These are phyloP conservation scores for Nephotettix cincticeps DNA, from an alignment of 1,140 invertebrate species.

Conservation along the genomic window DNA sequence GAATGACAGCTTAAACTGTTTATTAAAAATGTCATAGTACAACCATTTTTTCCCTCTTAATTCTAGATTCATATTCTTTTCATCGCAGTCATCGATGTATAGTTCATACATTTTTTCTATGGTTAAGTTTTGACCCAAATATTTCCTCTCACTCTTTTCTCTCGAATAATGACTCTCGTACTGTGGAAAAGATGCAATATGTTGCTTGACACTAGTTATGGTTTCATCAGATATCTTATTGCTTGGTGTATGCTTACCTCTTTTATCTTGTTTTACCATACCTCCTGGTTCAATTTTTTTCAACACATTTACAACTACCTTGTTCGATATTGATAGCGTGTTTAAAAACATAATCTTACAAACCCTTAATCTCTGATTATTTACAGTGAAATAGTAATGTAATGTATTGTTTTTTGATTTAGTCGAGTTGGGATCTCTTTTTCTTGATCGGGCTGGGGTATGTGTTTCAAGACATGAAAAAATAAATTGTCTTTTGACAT, in stretches of 20 bases:
- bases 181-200: constrained; percentile 29
- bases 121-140: constrained; percentile 18
- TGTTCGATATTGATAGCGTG: constrained; percentile 24
- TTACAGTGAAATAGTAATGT: constrained; percentile 25
- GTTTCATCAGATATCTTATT: constrained; percentile 21
- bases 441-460: too few species aligned
- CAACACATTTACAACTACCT: constrained; percentile 23
- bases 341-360: constrained; percentile 30
- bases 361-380: not conserved
- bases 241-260: constrained; percentile 24
- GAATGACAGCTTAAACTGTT: constrained; percentile 23
- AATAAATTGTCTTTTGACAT: constrained; percentile 25
- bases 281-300: constrained; percentile 28
- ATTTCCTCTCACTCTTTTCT: constrained; percentile 26
- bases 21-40: constrained; percentile 27
- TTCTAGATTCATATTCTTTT: constrained; percentile 18
- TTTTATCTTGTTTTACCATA: constrained; percentile 19
- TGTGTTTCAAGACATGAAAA: constrained; percentile 20
- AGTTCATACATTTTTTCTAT: constrained; percentile 30
- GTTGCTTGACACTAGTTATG: constrained; percentile 2
- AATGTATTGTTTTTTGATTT: constrained; percentile 21
- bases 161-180: constrained; percentile 29
- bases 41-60: constrained; percentile 25
- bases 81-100: constrained; percentile 16
- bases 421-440: constrained; percentile 1